Percentiles rank a stretch among this genome's conserved stretches.
These are phyloP conservation scores for Phalanger gymnotis DNA, from an alignment of 2,797 vertebrate genomes.

Conservation along the genomic window DNA sequence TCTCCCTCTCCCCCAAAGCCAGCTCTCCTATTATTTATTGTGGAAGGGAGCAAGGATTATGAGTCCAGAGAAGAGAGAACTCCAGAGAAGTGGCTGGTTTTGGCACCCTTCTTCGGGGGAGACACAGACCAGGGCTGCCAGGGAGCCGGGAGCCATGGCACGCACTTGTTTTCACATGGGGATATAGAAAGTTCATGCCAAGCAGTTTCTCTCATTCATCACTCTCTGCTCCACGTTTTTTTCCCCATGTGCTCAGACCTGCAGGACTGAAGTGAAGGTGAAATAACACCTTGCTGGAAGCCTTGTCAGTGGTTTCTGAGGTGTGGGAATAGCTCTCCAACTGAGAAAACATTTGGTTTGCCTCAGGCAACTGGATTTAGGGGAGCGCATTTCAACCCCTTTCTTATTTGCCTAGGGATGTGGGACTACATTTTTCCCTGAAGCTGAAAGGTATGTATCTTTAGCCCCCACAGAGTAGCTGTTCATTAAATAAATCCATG, in stretches of 20 bases:
- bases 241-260: conserved; percentile 59
- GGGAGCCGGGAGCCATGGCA: not conserved
- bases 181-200: conserved; percentile 36
- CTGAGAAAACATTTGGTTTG: conserved; percentile 71
- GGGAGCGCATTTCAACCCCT: conserved; percentile 50
- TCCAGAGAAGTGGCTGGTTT: conserved; percentile 14
- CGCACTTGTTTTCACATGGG: not conserved
- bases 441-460: conserved; percentile 11
- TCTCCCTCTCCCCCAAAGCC: conserved; percentile 42
- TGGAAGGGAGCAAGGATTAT: conserved; percentile 35
- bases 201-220: conserved; percentile 20
- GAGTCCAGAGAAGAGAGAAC: conserved; percentile 58
- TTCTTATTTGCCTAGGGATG: conserved; percentile 46
- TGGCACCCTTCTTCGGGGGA: not conserved
- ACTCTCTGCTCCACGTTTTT: conserved; percentile 9
- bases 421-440: conserved; percentile 30
- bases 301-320: conserved; percentile 49
- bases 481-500: conserved; percentile 67
- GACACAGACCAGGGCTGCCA: not conserved
- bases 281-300: conserved; percentile 33
- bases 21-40: conserved; percentile 49
- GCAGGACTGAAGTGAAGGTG: conserved; percentile 49
- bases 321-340: conserved; percentile 54
- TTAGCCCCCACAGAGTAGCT: conserved; percentile 44
- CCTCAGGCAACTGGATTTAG: conserved; percentile 53